phyloP scores from a whole-genome alignment of 2,888 invertebrate genomes.

The Catocala nupta region DNA sequence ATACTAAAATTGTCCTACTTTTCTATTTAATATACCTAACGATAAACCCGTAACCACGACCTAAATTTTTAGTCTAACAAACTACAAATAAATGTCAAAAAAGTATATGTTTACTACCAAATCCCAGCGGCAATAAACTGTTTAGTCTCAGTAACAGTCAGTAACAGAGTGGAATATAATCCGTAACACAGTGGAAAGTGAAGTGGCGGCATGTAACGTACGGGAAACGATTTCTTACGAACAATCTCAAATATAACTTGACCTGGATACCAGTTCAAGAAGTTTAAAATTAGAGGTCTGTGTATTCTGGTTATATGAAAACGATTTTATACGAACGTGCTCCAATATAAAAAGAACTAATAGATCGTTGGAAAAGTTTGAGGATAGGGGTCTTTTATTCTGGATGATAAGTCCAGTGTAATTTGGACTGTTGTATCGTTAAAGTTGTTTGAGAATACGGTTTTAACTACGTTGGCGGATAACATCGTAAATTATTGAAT shows the following conservation, averaged over 20 bases:
- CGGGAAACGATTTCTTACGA: background rate
- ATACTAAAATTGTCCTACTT: too few relatives aligned
- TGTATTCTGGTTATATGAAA: too few relatives aligned
- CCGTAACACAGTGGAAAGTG: background rate
- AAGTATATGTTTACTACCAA: background rate
- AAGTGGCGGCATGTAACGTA: too few relatives aligned
- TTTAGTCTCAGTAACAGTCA: background rate
- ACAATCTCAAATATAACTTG: background rate
- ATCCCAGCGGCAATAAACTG: background rate
- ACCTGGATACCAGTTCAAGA: background rate
- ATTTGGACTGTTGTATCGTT: background rate
- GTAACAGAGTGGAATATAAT: constrained; percentile 1
- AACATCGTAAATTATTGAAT: constrained; percentile 40
- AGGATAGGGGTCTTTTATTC: background rate
- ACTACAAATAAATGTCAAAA: background rate
- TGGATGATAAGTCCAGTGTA: constrained; percentile 5
- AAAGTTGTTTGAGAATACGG: background rate
- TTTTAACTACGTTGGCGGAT: constrained; percentile 1
- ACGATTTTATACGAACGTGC: too few relatives aligned
- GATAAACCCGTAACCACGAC: too few relatives aligned
- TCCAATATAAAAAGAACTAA: too few relatives aligned
- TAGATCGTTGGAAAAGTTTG: background rate
- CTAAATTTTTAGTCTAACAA: too few relatives aligned
- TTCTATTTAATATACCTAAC: too few relatives aligned
- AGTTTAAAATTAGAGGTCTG: too few relatives aligned